Conservation (phyloP, 2,113 vertebrate species). For the Aldabrachelys gigantea region DNA sequence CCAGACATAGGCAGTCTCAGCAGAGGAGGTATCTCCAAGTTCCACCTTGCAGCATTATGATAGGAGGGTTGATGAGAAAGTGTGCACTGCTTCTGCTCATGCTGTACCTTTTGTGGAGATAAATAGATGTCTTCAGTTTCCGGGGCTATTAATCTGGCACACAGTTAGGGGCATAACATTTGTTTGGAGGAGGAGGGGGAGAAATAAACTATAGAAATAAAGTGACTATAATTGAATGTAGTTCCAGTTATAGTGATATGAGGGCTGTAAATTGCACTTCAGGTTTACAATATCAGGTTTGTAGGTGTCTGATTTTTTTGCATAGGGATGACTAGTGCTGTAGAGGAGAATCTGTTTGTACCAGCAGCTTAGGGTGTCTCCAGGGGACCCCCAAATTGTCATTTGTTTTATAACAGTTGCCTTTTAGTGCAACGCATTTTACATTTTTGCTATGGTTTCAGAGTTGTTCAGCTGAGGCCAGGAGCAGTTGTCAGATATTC, state of each 20-base stretch:
- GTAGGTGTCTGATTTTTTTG: constrained; percentile 47
- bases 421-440: not conserved
- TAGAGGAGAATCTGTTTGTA: not conserved
- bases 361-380: not conserved
- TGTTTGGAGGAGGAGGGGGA: not conserved
- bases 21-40: not conserved
- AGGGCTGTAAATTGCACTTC: constrained; percentile 61
- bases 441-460: constrained; percentile 17
- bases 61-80: not conserved
- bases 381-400: constrained; percentile 5
- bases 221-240: constrained; percentile 10
- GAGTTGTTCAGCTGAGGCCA: not conserved
- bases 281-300: constrained; percentile 15
- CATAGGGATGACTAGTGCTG: constrained; percentile 51
- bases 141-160: constrained; percentile 25
- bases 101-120: not conserved
- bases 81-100: not conserved
- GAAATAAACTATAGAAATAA: constrained; percentile 53
- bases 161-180: constrained; percentile 35
- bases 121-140: not conserved
- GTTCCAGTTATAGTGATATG: not conserved
- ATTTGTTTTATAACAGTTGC: not conserved
- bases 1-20: fast-evolving
- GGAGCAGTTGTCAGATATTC: not conserved
- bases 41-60: not conserved